phyloP scores from a whole-genome alignment of 2,113 vertebrate species.

The Paradoxurus hermaphroditus region DNA sequence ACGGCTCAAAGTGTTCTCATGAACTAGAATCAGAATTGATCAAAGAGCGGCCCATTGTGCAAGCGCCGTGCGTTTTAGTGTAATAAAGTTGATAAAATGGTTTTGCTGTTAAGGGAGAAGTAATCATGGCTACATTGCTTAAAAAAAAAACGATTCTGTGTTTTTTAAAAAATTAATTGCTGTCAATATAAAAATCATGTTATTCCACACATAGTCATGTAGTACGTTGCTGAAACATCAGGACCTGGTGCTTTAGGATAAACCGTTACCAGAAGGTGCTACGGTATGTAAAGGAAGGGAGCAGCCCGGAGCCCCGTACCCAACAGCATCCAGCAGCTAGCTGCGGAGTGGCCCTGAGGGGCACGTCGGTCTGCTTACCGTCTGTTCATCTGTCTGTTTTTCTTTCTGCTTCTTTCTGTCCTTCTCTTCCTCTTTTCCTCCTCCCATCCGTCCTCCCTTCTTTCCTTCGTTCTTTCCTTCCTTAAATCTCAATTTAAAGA shows the following conservation, averaged over 20 bases:
- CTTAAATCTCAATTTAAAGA: not conserved
- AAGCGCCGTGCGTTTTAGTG: not conserved
- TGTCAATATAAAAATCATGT: not conserved
- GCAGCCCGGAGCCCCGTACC: accelerated
- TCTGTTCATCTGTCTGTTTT: not conserved
- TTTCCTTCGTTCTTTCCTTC: not conserved
- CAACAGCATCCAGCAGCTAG: accelerated
- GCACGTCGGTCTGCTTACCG: not conserved
- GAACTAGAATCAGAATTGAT: not conserved
- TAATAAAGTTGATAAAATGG: not conserved
- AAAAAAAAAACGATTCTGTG: not conserved
- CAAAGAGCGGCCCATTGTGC: not conserved
- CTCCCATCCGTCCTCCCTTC: not conserved
- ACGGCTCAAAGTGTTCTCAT: not conserved
- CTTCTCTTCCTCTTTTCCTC: not conserved
- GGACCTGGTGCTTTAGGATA: not conserved
- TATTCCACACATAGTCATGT: not conserved
- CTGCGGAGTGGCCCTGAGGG: not conserved
- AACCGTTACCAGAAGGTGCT: not conserved
- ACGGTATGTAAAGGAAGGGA: not conserved
- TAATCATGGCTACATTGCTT: not conserved
- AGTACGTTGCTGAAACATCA: not conserved
- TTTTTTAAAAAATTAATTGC: not conserved
- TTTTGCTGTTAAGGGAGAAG: not conserved
- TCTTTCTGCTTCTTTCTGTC: not conserved